These are phyloP conservation scores for Acholoe squamosa DNA, from an alignment of 2,888 invertebrate species.

Conservation along the genomic window DNA sequence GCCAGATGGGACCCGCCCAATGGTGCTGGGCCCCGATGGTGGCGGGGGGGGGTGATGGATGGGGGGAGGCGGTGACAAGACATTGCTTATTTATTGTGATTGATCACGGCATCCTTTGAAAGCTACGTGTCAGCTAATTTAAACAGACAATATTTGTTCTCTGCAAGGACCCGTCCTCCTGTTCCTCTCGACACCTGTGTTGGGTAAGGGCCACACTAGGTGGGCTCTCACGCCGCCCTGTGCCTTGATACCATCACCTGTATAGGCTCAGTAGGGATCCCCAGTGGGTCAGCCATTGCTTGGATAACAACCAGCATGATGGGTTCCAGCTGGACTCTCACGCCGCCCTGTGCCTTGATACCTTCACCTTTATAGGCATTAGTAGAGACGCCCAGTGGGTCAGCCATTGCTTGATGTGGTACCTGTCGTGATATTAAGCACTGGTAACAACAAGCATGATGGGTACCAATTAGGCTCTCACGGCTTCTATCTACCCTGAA, in stretches of 20 bases:
- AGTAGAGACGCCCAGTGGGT: no score
- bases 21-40: no score
- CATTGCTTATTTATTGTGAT: constrained; percentile 57
- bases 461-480: constrained; percentile 37
- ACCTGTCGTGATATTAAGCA: no score
- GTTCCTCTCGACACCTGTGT: constrained; percentile 43
- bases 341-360: no score
- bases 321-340: constrained; percentile 42
- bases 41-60: constrained; percentile 5
- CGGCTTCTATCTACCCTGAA: no score
- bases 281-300: no score
- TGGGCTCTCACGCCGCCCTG: constrained; percentile 26
- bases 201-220: constrained; percentile 20
- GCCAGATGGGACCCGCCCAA: constrained; percentile 49
- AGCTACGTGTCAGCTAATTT: constrained; percentile 57
- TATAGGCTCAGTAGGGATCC: no score
- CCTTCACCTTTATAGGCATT: no score
- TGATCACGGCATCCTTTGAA: constrained; percentile 45
- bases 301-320: no score
- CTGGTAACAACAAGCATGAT: no score
- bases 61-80: constrained; percentile 18
- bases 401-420: no score
- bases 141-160: constrained; percentile 57
- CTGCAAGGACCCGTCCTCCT: neutral
- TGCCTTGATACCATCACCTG: no score